Conservation (phyloP, 30 jellyfish, hydroid and myxozoan genomes). For the Aurelia aurita complex sp. Pacific region DNA sequence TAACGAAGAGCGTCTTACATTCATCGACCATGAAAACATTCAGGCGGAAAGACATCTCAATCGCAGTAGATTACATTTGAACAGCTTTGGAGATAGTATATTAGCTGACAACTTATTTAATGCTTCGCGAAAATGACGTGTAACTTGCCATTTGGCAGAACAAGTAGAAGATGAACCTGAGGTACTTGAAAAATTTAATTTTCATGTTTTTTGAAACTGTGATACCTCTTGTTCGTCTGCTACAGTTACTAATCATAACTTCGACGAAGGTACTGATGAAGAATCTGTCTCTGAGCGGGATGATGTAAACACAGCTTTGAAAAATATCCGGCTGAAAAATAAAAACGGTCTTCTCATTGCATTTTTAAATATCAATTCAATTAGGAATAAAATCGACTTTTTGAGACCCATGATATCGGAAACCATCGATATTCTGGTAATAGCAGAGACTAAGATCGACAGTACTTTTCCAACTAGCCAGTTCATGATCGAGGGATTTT, state of each 20-base stretch:
- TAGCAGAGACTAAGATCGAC: constrained; percentile 43
- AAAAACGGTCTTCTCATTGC: too few relatives aligned
- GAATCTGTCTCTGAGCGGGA: too few relatives aligned
- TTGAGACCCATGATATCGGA: constrained; percentile 14
- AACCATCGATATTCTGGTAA: constrained; percentile 6
- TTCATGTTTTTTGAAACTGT: too few relatives aligned
- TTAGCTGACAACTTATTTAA: not conserved
- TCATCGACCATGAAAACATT: constrained; percentile 11
- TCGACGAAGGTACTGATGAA: too few relatives aligned
- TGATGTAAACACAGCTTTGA: too few relatives aligned
- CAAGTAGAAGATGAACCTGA: too few relatives aligned
- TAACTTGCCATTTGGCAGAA: too few relatives aligned
- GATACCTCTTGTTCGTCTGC: too few relatives aligned
- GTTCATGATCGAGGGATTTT: constrained; percentile 1
- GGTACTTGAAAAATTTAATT: too few relatives aligned
- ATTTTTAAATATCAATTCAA: not conserved
- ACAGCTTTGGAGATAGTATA: constrained; percentile 19
- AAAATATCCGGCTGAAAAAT: too few relatives aligned
- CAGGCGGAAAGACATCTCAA: constrained; percentile 14
- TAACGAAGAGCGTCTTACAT: not conserved
- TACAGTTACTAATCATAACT: too few relatives aligned
- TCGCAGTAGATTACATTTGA: constrained; percentile 7
- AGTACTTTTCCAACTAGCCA: constrained; percentile 27
- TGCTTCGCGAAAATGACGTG: too few relatives aligned
- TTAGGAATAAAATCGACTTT: not conserved